Evolutionary conservation across 2,888 invertebrate genomes (phyloP), one percentile per base, ranked within the genome.

Genomic region (Neoascia interrupta): DNA sequence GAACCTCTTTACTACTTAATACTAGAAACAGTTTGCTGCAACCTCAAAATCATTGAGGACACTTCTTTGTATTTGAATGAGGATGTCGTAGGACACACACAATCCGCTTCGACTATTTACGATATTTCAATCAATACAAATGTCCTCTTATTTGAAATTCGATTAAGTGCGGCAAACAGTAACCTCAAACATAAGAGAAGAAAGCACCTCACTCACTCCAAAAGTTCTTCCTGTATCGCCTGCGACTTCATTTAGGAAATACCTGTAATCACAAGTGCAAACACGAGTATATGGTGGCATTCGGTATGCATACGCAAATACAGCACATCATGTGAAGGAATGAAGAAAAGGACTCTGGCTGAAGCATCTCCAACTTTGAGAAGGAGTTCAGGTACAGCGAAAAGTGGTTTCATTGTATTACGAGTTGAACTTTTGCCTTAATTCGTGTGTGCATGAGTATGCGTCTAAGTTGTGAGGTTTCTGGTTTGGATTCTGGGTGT

Each of bases 111-210:
- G 54, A 61, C 60, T 61, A 73, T 61, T 73, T 66, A 66, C 73
- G 73, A 68, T 56, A 56, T 63, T 58, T 31, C 60, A 68, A 61
- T 68, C 73, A 61, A 73, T 79, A 79, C 73, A 79, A 73, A 79
- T 66, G 66, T n/a, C n/a, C 36, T 39, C 66, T 79, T 56, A 79
- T 79, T 79, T 61, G 79, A 68, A 79, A 79, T 79, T 79, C 79
- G 79, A 73, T 79, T 79, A 79, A 66, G 66, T 56, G 76, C 53
- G 72, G 79, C 73, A 79, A 73, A 79, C 79, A 79, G 60, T 79
- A 79, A 79, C 73, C 79, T 61, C 73, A 79, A 73, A 72, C 56
- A 61, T 34, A 79, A 66, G 58, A 60, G 56, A 36, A 21, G 11
- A 39, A 45, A 56, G 39, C 19, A n/a, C 8, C 8, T n/a, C 41